Evolutionary conservation across 2,797 vertebrate species (phyloP).

Genomic region (Xyrichtys novacula): DNA sequence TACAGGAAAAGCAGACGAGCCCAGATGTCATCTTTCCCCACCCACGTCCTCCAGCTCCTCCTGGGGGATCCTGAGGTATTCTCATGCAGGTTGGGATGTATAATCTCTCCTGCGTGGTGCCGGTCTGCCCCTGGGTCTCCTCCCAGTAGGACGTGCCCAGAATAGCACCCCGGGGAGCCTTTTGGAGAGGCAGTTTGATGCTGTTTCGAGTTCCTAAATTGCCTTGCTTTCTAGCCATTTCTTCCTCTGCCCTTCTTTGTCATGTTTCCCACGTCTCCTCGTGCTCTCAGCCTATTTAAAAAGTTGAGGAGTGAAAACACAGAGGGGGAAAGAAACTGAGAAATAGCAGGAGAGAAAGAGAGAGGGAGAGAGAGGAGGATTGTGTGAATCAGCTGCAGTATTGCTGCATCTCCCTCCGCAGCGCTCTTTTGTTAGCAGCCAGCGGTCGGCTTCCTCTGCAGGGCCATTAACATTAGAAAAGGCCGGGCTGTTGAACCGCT

Average conservation of each 20-base stretch:
- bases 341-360: not conserved
- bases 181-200: slow-evolving; percentile 29
- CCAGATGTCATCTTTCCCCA: slow-evolving; percentile 12
- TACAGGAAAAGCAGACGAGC: slow-evolving; percentile 14
- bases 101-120: slow-evolving; percentile 58
- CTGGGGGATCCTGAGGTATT: slow-evolving; percentile 25
- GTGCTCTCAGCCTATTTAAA: slow-evolving; percentile 49
- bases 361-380: slow-evolving; percentile 14
- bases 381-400: slow-evolving; percentile 47
- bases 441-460: slow-evolving; percentile 38
- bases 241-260: slow-evolving; percentile 34
- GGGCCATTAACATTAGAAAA: slow-evolving; percentile 55
- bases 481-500: slow-evolving; percentile 38
- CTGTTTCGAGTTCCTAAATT: slow-evolving; percentile 37
- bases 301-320: slow-evolving; percentile 47
- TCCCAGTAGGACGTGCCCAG: slow-evolving; percentile 46
- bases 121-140: slow-evolving; percentile 49
- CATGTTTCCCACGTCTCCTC: slow-evolving; percentile 32
- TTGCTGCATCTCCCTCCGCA: slow-evolving; percentile 37
- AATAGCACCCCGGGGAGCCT: slow-evolving; percentile 47
- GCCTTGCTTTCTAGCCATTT: slow-evolving; percentile 36
- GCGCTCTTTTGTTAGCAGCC: slow-evolving; percentile 47
- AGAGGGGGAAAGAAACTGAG: slow-evolving; percentile 2
- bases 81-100: slow-evolving; percentile 43
- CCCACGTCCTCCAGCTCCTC: slow-evolving; percentile 30